Evolutionary conservation across 92 coral and sea anemone species (phyloP), one percentile per base, ranked within the genome.

Genomic region (Galaxea fascicularis): DNA sequence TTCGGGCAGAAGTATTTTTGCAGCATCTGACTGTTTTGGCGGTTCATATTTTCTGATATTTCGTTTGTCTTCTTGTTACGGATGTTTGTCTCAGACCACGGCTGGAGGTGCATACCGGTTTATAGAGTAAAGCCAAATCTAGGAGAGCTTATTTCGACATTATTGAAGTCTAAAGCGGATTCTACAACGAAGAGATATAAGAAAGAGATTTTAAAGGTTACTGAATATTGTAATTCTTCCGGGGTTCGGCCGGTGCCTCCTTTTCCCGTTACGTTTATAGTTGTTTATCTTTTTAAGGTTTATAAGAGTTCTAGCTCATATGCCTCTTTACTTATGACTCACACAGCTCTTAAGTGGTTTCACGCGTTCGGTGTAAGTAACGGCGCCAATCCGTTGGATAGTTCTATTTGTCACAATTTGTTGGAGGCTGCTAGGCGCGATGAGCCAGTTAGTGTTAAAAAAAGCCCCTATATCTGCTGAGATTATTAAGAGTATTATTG

Each of bases 91-190:
- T 24, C 64, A 74, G 64, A 51, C 79, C 24, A 30, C 45, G 49
- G 39, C 53, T 51, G 51, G 65, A 74, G 79, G 39, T 52, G 64
- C 65, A 11, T 54, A 51, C 79, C 64, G 65, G 49, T 52, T 74
- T 10, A 20, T 46, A 26, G 44, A 44, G 72, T 83, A 47, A 83
- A 57, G 71, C 86, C 78, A 28, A 53, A 70, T 51, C 25, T 68
- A 27, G 56, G 25, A 51, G 70, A 52, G 69, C 39, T 82, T 52
- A 56, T 62, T 22, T 35, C 74, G 65, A 25, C 72, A 12, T 74
- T 51, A 9, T 25, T 85, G 39, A 77, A 67, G 69, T 76, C 89
- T 53, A 85, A 73, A 85, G 84, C 78, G 47, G 68, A 76, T 17
- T 41, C 84, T 13, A 76, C 89, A 24, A 21, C 69, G 54, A 77